These are phyloP conservation scores for Drosophila ezoana DNA, from an alignment of 2,888 invertebrate species.

Conservation along the genomic window DNA sequence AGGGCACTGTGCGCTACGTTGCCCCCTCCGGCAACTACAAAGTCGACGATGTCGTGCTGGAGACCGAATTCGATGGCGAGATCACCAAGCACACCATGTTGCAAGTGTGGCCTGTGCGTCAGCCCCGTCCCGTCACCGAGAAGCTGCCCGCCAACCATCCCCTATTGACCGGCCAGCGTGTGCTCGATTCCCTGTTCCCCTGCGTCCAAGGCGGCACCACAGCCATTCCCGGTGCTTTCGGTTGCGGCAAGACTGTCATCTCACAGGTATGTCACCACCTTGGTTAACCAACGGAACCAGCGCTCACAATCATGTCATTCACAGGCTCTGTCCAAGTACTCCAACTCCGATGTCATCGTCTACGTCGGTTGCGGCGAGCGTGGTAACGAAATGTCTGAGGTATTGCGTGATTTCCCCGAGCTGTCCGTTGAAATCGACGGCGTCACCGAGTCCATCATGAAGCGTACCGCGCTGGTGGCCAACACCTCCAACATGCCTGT, in stretches of 20 bases:
- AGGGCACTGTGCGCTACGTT: constrained; percentile 98
- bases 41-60: constrained; percentile 97
- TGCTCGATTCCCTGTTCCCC: constrained; percentile 99
- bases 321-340: constrained; percentile 98
- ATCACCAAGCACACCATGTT: constrained; percentile 96
- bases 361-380: constrained; percentile 99
- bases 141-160: constrained; percentile 99
- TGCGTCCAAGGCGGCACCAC: constrained; percentile 99
- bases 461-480: constrained; percentile 99
- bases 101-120: constrained; percentile 99
- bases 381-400: constrained; percentile 99
- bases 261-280: constrained; percentile 86
- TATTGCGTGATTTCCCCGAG: constrained; percentile 99
- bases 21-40: constrained; percentile 97
- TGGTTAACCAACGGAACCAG: fast-evolving
- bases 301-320: background rate
- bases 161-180: constrained; percentile 98
- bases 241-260: constrained; percentile 99
- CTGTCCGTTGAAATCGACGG: constrained; percentile 98
- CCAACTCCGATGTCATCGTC: constrained; percentile 99
- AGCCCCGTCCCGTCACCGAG: constrained; percentile 98
- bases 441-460: constrained; percentile 99
- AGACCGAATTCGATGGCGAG: constrained; percentile 99
- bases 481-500: constrained; percentile 99
- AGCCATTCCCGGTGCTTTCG: constrained; percentile 99